Evolutionary conservation across 2,888 invertebrate species (phyloP).

Genomic region (Liopterus haemorrhoidalis): DNA sequence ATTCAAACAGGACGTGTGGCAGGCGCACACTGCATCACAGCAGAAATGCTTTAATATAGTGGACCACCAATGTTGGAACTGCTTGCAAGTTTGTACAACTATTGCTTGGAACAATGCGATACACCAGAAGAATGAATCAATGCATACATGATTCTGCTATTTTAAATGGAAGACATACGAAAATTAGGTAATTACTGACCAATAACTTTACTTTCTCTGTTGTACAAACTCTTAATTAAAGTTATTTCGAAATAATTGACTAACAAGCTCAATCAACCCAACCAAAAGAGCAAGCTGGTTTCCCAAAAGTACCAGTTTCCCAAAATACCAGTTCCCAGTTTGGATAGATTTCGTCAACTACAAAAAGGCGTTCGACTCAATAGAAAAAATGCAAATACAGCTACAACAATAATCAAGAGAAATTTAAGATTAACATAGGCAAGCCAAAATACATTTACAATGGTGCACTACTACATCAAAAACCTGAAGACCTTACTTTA

Average conservation of each 20-base stretch:
- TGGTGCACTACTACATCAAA: no score
- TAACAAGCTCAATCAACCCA: slow-evolving; percentile 26
- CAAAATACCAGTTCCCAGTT: slow-evolving; percentile 23
- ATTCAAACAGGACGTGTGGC: no score
- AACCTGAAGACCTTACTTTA: no score
- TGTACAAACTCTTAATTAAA: slow-evolving; percentile 25
- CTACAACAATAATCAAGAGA: no score
- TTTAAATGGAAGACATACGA: slow-evolving; percentile 19
- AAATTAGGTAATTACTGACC: slow-evolving; percentile 22
- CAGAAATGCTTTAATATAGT: no score
- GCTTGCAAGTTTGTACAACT: slow-evolving; percentile 22
- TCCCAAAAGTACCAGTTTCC: slow-evolving; percentile 20
- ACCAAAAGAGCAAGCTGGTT: slow-evolving; percentile 27
- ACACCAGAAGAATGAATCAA: no score
- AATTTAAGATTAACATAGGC: no score
- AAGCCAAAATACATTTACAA: no score
- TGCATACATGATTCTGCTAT: slow-evolving; percentile 11
- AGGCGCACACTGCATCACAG: no score
- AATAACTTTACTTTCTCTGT: slow-evolving; percentile 16
- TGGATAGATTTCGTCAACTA: slow-evolving; percentile 12
- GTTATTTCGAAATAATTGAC: slow-evolving; percentile 26
- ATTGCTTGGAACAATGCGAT: slow-evolving; percentile 20
- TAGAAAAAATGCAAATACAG: no score
- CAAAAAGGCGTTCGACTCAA: slow-evolving; percentile 16
- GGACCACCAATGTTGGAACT: no score